Evolutionary conservation across 1,140 invertebrate genomes (phyloP).

Genomic region (Apis mellifera): Amel_HAv3.1 CM009933.2:7467001-7467500

Average conservation of each 20-base stretch:
- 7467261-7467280: too few relatives aligned
- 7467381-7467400: too few relatives aligned
- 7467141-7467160: slow-evolving; percentile 5
- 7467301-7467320: too few relatives aligned
- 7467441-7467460: neutral
- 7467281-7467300: too few relatives aligned
- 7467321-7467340: too few relatives aligned
- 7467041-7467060: slow-evolving; percentile 5
- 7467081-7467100: slow-evolving; percentile 13
- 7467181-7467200: neutral
- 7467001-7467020: slow-evolving; percentile 13
- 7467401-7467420: too few relatives aligned
- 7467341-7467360: too few relatives aligned
- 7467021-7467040: neutral
- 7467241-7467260: too few relatives aligned
- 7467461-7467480: neutral
- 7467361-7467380: too few relatives aligned
- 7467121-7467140: slow-evolving; percentile 19
- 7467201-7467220: neutral
- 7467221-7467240: too few relatives aligned
- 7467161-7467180: slow-evolving; percentile 24
- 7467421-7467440: too few relatives aligned
- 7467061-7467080: slow-evolving; percentile 30
- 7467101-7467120: slow-evolving; percentile 34
- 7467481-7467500: neutral